Percentiles rank a stretch among this genome's conserved stretches.
These are phyloP conservation scores for Heterodera filipjevi DNA, from an alignment of 2,888 invertebrate genomes.

Conservation along the genomic window DNA sequence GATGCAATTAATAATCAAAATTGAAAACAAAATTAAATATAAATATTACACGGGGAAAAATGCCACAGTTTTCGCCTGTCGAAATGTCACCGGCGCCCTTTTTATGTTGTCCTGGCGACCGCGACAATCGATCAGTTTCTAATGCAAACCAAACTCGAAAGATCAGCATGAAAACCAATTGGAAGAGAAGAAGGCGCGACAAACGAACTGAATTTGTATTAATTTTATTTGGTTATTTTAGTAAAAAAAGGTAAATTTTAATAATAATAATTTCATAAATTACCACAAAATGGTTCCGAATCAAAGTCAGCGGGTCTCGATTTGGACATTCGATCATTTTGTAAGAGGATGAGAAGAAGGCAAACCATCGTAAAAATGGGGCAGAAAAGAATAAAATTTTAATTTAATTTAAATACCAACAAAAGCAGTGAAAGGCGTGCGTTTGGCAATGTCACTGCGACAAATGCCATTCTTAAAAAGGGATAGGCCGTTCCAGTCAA, in stretches of 20 bases:
- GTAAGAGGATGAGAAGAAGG: slow-evolving; percentile 17
- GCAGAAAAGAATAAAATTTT: too few species aligned
- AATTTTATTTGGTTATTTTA: too few species aligned
- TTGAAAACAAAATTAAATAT: background rate
- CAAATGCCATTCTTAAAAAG: slow-evolving; percentile 32
- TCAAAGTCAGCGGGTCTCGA: slow-evolving; percentile 28
- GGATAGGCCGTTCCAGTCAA: too few species aligned
- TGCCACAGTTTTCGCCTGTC: background rate
- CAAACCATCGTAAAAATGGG: background rate
- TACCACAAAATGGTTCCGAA: slow-evolving; percentile 34
- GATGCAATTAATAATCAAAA: background rate
- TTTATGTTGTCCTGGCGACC: background rate
- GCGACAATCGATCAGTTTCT: background rate
- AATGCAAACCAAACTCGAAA: slow-evolving; percentile 27
- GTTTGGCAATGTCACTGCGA: slow-evolving; percentile 19
- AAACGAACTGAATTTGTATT: slow-evolving; percentile 23
- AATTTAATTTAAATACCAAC: slow-evolving; percentile 20
- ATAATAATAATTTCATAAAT: background rate
- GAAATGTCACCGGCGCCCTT: background rate
- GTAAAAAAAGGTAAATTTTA: too few species aligned
- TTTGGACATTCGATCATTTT: slow-evolving; percentile 24
- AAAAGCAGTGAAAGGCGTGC: slow-evolving; percentile 23
- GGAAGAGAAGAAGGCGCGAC: slow-evolving; percentile 29
- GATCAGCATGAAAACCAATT: slow-evolving; percentile 26
- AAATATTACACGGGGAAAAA: background rate